Evolutionary conservation across 2,113 vertebrate genomes (phyloP).

Genomic region (Hirundichthys speculiger): DNA sequence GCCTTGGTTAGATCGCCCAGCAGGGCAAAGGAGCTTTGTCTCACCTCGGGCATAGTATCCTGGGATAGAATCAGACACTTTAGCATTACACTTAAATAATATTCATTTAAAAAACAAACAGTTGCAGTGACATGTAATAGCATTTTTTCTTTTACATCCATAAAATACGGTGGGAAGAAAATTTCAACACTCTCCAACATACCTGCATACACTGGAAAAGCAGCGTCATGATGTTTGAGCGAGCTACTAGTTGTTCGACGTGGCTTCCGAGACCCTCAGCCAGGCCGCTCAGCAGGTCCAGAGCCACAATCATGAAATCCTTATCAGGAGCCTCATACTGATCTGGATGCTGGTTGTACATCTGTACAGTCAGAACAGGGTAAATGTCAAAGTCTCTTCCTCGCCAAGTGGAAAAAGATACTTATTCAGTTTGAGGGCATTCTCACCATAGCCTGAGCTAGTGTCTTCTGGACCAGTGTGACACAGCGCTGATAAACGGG

Average conservation of each 20-base stretch:
- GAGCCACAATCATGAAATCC: slow-evolving; percentile 97
- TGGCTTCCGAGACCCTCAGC: slow-evolving; percentile 91
- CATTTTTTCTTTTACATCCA: too few species aligned
- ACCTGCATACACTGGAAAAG: slow-evolving; percentile 99
- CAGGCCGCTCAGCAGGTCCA: slow-evolving; percentile 93
- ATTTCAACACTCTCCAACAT: background rate
- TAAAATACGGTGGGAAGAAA: too few species aligned
- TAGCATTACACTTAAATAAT: background rate
- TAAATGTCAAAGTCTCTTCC: background rate
- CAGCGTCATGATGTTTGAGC: slow-evolving; percentile 95
- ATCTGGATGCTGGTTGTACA: slow-evolving; percentile 95
- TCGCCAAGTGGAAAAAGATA: background rate
- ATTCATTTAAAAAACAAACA: background rate
- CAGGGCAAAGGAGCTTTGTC: slow-evolving; percentile 94
- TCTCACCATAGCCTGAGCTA: slow-evolving; percentile 95
- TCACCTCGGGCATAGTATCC: slow-evolving; percentile 96
- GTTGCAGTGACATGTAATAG: too few species aligned
- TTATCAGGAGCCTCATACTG: slow-evolving; percentile 96
- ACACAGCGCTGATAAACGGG: slow-evolving; percentile 96
- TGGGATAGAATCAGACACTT: slow-evolving; percentile 50
- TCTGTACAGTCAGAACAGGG: slow-evolving; percentile 70
- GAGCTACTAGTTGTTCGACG: slow-evolving; percentile 92
- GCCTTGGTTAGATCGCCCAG: slow-evolving; percentile 95
- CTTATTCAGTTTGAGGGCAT: background rate
- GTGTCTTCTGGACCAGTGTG: slow-evolving; percentile 93